Evolutionary conservation across 2,113 vertebrate genomes (phyloP).

Genomic region (Alosa alosa): DNA sequence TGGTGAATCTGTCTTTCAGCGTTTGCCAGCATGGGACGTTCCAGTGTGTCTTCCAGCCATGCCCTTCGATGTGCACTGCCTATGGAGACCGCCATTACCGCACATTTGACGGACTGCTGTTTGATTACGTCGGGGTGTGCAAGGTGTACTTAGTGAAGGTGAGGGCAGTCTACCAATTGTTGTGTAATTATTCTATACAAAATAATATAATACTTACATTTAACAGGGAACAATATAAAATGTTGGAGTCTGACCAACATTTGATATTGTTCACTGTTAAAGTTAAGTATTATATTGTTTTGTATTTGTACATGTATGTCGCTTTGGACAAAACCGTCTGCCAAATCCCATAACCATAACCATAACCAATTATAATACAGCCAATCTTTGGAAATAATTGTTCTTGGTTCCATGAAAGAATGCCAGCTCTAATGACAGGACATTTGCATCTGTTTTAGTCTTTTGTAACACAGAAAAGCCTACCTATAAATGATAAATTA

Average conservation of each 20-base stretch:
- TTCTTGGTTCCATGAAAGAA: background rate
- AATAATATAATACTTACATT: background rate
- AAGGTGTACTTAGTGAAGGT: slow-evolving; percentile 93
- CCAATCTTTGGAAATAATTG: too few species aligned
- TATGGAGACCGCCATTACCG: slow-evolving; percentile 94
- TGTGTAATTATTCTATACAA: background rate
- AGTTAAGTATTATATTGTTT: too few species aligned
- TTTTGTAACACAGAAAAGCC: background rate
- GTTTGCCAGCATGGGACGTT: slow-evolving; percentile 87
- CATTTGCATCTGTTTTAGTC: too few species aligned
- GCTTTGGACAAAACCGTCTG: too few species aligned
- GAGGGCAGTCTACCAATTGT: slow-evolving; percentile 44
- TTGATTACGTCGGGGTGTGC: slow-evolving; percentile 88
- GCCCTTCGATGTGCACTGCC: slow-evolving; percentile 87
- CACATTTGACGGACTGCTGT: slow-evolving; percentile 90
- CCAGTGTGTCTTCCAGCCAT: slow-evolving; percentile 84
- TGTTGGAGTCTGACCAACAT: too few species aligned
- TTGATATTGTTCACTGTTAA: too few species aligned
- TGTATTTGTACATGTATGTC: too few species aligned
- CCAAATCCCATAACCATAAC: too few species aligned
- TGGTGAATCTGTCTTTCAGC: slow-evolving; percentile 67
- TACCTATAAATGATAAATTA: background rate
- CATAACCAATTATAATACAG: background rate
- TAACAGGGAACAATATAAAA: too few species aligned
- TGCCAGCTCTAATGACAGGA: too few species aligned